Evolutionary conservation across 2,113 vertebrate species (phyloP).

Genomic region (Pomatostomus ruficeps): DNA sequence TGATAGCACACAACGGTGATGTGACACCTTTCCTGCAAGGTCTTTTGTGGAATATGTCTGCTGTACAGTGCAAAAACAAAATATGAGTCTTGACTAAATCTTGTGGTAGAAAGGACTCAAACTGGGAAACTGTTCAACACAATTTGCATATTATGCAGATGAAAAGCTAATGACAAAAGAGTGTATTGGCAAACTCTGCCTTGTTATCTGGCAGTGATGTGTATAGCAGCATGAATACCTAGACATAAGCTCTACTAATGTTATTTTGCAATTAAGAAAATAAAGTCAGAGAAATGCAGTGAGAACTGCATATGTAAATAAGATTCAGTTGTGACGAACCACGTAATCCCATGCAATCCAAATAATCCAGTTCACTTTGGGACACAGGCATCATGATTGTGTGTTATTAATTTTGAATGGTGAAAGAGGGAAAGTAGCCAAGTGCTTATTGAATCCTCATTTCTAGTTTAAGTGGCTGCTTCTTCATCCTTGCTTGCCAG

Average conservation of each 20-base stretch:
- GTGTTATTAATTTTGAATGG: slow-evolving; percentile 33
- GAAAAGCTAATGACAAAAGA: slow-evolving; percentile 70
- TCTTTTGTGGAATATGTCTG: slow-evolving; percentile 63
- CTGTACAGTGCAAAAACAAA: slow-evolving; percentile 57
- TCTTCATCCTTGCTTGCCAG: slow-evolving; percentile 58
- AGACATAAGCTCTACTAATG: slow-evolving; percentile 56
- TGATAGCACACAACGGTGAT: background rate
- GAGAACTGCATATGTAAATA: slow-evolving; percentile 28
- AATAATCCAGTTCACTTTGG: slow-evolving; percentile 42
- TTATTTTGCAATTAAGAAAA: slow-evolving; percentile 68
- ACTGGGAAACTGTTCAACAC: slow-evolving; percentile 46
- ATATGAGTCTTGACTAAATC: slow-evolving; percentile 60
- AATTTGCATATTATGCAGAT: slow-evolving; percentile 74
- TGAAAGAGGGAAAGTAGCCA: slow-evolving; percentile 13
- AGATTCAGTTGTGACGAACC: slow-evolving; percentile 24
- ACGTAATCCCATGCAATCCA: background rate
- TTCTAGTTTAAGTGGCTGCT: slow-evolving; percentile 25
- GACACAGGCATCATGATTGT: background rate
- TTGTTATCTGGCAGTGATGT: slow-evolving; percentile 55
- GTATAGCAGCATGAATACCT: slow-evolving; percentile 46
- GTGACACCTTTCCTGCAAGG: slow-evolving; percentile 49
- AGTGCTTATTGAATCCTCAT: slow-evolving; percentile 24
- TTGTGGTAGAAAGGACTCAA: slow-evolving; percentile 52
- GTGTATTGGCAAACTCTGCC: slow-evolving; percentile 61
- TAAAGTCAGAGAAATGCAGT: slow-evolving; percentile 27